These are phyloP conservation scores for Ophioderma brevispina DNA, from an alignment of 35 echinoderm and acorn worm species.

Conservation along the genomic window DNA sequence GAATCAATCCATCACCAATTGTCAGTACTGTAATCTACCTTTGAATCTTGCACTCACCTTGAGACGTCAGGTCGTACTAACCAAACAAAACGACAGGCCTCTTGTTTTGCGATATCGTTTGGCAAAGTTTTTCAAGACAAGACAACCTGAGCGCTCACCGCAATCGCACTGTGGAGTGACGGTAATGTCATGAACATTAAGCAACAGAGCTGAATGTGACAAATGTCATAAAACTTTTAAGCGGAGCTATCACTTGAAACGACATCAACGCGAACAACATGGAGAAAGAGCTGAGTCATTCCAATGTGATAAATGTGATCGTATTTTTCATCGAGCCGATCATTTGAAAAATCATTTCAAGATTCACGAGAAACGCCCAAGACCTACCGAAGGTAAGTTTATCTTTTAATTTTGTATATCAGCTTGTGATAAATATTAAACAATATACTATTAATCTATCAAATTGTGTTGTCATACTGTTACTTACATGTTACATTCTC, in stretches of 20 bases:
- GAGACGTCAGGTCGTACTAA: too few species aligned
- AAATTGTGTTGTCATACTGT: too few species aligned
- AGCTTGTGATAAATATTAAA: too few species aligned
- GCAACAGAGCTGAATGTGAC: not conserved
- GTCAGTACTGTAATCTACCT: too few species aligned
- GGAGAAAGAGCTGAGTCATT: not conserved
- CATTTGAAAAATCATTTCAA: not conserved
- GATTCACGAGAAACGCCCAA: not conserved
- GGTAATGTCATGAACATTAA: not conserved
- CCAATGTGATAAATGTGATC: not conserved
- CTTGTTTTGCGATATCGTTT: too few species aligned
- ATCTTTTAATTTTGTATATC: too few species aligned
- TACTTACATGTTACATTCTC: too few species aligned
- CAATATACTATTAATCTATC: too few species aligned
- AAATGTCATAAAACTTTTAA: slow-evolving; percentile 12
- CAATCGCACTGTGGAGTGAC: not conserved
- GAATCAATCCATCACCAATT: too few species aligned
- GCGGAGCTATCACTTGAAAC: not conserved
- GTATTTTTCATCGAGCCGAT: not conserved
- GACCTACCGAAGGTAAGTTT: not conserved
- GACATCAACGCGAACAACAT: not conserved
- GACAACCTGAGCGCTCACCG: not conserved
- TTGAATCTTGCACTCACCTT: too few species aligned
- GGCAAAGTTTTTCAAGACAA: not conserved
- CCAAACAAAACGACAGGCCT: too few species aligned